phyloP scores from a whole-genome alignment of 2,888 invertebrate species.

The Augochlorella aurata region DNA sequence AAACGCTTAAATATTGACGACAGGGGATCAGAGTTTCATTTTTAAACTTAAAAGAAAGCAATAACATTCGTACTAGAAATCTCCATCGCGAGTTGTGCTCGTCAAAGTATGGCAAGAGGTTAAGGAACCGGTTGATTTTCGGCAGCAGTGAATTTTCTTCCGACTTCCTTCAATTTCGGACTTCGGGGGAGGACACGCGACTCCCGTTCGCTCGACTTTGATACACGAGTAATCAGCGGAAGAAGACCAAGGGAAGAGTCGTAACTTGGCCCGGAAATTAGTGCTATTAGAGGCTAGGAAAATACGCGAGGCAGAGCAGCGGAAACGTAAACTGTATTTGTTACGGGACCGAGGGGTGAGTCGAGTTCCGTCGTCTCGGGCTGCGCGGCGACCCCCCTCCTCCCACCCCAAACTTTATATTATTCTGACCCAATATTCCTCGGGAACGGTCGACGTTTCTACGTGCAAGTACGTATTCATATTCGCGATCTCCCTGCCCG shows the following conservation, averaged over 20 bases:
- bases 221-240: neutral
- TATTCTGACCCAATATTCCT: conserved; percentile 23
- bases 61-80: no score
- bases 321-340: conserved; percentile 24
- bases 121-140: neutral
- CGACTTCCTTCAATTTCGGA: neutral
- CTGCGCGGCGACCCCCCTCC: neutral
- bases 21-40: no score
- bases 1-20: no score
- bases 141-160: neutral
- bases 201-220: neutral
- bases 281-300: conserved; percentile 5
- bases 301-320: conserved; percentile 14
- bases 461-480: conserved; percentile 11
- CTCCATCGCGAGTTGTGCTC: no score
- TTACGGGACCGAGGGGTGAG: neutral
- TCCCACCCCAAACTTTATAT: conserved; percentile 31
- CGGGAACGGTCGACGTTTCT: neutral
- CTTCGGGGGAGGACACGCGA: neutral
- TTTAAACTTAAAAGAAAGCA: no score
- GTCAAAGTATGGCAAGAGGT: no score
- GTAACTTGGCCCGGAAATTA: neutral
- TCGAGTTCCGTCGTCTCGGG: conserved; percentile 12
- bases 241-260: neutral
- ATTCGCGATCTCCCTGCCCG: neutral